A percentile compares a stretch with the other conserved stretches of the same genome.
Conservation (phyloP, 2,113 vertebrate genomes). For the Chlorodrepanis virens region DNA sequence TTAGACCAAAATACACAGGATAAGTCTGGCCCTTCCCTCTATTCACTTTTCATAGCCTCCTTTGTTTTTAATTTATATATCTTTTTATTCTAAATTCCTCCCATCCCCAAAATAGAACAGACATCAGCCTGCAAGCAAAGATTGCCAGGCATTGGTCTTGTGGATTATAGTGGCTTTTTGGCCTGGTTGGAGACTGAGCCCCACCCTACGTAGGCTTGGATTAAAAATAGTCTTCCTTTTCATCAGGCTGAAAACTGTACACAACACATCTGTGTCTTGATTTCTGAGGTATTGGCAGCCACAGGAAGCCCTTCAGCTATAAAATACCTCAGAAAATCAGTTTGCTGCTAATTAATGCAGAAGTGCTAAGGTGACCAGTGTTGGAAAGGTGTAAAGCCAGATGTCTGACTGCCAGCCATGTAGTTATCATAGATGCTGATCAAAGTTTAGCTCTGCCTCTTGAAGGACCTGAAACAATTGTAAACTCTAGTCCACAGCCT, state of each 20-base stretch:
- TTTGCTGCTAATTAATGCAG: neutral
- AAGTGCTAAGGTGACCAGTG: neutral
- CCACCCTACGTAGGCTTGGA: conserved; percentile 69
- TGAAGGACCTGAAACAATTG: neutral
- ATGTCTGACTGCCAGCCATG: neutral
- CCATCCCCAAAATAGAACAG: conserved; percentile 72
- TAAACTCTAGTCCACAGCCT: neutral
- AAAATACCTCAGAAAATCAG: neutral
- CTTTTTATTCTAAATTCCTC: conserved; percentile 54
- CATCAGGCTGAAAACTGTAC: conserved; percentile 49
- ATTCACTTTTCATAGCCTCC: conserved; percentile 48
- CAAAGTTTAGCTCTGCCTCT: neutral
- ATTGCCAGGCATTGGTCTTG: conserved; percentile 70
- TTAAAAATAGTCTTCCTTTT: conserved; percentile 72
- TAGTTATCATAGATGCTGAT: neutral
- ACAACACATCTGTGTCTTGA: neutral
- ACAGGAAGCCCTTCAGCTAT: neutral
- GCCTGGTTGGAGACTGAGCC: conserved; percentile 61
- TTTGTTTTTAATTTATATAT: conserved; percentile 58
- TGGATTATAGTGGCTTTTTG: conserved; percentile 72
- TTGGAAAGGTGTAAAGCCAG: neutral
- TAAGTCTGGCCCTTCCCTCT: conserved; percentile 50
- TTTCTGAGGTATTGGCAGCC: neutral
- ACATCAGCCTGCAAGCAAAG: conserved; percentile 69
- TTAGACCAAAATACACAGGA: conserved; percentile 32